Base-by-base conservation (phyloP, 2,113 vertebrate species). In the Monopterus albus region DNA sequence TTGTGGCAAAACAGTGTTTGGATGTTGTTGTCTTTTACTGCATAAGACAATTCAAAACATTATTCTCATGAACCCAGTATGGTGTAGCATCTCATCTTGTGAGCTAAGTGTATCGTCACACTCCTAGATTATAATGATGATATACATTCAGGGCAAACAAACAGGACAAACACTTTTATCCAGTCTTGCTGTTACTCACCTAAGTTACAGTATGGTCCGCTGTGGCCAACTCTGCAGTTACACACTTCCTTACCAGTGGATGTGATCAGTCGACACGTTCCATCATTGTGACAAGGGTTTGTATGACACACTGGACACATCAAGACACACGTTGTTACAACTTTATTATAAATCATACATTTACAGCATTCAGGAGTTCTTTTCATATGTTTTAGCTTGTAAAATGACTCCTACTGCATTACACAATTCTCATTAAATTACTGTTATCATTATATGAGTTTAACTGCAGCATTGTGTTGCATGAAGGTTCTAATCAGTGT, bases 201-300 rank as follows among this genome's bases (percentile, higher is more conserved):
- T 0, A 97, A 81, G 87, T 94, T 92, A 47, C 98, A 99, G 17
- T 92, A 72, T 6, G 88, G 89, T 2, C 97, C 97, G 0, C 79
- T 78, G n/a, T 78, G 93, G 63, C 84, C 87, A 0, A 14, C 21
- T 18, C 87, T 92, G 76, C 97, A 99, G 72, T 87, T 83, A 4
- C 97, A 99, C 25, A 95, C 88, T 0, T 75, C 90, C 74, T 89
- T 84, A 21, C 93, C 87, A 0, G 85, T 95, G 82, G 65, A 52
- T n/a, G 66, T 38, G 50, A 95, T 84, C 68, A 93, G 75, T 53
- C 94, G 94, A 76, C 97, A 99, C 55, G 90, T 82, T 39, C 95
- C 95, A 1, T 91, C 94, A 3, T 98, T 93, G 77, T 94, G 88
- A 82, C 97, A 99, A 0, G 92, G 94, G 81, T 95, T 93, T 4